phyloP scores from a whole-genome alignment of 2,888 invertebrate genomes.

The Cantharis lateralis region DNA sequence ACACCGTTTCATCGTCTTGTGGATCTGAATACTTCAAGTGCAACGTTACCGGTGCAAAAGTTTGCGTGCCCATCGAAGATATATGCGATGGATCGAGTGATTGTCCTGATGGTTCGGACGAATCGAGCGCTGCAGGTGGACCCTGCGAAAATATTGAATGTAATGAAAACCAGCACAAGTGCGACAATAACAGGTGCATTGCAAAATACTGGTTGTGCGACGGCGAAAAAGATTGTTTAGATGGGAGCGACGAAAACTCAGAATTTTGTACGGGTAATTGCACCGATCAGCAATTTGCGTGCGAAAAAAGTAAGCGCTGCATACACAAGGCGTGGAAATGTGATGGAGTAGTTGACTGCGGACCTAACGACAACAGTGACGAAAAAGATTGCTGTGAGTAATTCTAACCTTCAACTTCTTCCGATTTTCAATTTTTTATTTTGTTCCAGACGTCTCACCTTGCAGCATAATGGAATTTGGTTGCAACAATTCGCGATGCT shows the following conservation, averaged over 20 bases:
- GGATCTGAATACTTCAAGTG: constrained; percentile 48
- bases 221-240: constrained; percentile 69
- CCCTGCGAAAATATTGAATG: constrained; percentile 61
- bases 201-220: constrained; percentile 68
- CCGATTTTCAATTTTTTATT: not conserved
- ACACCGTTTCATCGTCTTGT: constrained; percentile 51
- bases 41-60: constrained; percentile 29
- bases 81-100: constrained; percentile 78
- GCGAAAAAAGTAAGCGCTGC: constrained; percentile 63
- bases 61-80: constrained; percentile 71
- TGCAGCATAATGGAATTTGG: constrained; percentile 69
- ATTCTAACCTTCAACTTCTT: not conserved
- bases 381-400: constrained; percentile 60
- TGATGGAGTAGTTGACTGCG: constrained; percentile 71
- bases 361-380: constrained; percentile 66
- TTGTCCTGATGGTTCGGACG: constrained; percentile 78
- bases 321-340: constrained; percentile 72
- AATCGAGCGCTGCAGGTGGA: constrained; percentile 65
- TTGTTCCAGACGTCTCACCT: constrained; percentile 51
- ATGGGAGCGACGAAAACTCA: constrained; percentile 73
- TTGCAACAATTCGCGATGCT: constrained; percentile 75
- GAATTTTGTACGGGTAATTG: constrained; percentile 63
- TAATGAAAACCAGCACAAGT: constrained; percentile 45
- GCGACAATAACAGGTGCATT: constrained; percentile 70
- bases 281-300: constrained; percentile 63